Conservation (phyloP, 1,140 invertebrate genomes). For the Nixonia krombeini region DNA sequence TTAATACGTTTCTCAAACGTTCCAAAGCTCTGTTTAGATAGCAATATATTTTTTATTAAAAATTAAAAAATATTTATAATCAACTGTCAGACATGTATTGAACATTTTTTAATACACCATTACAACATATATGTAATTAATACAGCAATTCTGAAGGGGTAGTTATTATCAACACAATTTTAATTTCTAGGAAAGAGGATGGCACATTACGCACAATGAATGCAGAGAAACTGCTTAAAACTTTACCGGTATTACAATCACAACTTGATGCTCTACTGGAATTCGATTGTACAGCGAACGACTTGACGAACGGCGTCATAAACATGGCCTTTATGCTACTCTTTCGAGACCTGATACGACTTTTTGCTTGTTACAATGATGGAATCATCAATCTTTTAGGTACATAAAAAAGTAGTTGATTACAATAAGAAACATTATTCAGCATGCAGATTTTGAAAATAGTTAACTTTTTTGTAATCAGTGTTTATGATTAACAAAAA, state of each 20-base stretch:
- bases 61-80: no score
- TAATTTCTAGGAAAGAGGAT: slow-evolving; percentile 89
- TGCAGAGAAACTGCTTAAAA: slow-evolving; percentile 97
- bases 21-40: no score
- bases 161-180: slow-evolving; percentile 3
- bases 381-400: slow-evolving; percentile 98
- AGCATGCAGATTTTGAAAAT: not conserved
- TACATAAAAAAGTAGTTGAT: no score
- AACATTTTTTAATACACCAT: no score
- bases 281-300: slow-evolving; percentile 97
- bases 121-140: no score
- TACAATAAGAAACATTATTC: not conserved
- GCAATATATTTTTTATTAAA: no score
- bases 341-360: slow-evolving; percentile 97
- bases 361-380: slow-evolving; percentile 99
- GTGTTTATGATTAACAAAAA: no score
- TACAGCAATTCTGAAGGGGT: not conserved
- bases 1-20: no score
- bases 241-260: slow-evolving; percentile 93
- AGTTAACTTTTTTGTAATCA: no score
- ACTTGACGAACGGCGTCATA: slow-evolving; percentile 98
- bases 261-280: slow-evolving; percentile 96
- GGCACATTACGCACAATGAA: slow-evolving; percentile 97
- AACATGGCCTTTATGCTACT: slow-evolving; percentile 99
- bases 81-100: no score